Evolutionary conservation across 2,888 invertebrate genomes (phyloP).

Genomic region (Tachina fera): DNA sequence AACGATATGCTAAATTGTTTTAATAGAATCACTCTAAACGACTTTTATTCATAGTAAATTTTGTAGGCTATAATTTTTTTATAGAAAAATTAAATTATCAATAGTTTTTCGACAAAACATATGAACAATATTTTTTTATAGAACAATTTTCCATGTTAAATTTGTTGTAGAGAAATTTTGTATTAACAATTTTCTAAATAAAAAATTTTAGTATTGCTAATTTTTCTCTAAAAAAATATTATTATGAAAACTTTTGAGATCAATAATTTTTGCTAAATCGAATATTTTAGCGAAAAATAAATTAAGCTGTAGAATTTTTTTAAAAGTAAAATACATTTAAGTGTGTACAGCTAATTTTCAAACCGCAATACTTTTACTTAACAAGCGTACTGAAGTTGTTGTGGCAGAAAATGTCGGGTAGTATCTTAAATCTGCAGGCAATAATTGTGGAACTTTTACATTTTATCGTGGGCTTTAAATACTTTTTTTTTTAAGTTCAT

Average conservation of each 20-base stretch:
- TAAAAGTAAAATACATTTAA: too few relatives aligned
- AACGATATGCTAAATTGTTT: too few relatives aligned
- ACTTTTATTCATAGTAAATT: too few relatives aligned
- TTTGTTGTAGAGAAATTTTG: background rate
- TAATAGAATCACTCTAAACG: too few relatives aligned
- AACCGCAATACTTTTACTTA: too few relatives aligned
- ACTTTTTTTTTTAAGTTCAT: slow-evolving; percentile 43
- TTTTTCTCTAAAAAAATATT: background rate
- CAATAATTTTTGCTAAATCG: background rate
- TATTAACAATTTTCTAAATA: background rate
- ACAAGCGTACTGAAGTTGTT: too few relatives aligned
- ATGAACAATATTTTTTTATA: background rate
- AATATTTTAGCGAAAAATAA: background rate
- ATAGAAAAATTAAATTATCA: background rate
- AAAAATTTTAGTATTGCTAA: background rate
- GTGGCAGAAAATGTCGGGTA: background rate
- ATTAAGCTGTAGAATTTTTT: background rate
- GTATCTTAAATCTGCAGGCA: background rate
- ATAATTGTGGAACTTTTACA: slow-evolving; percentile 4
- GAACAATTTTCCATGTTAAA: background rate
- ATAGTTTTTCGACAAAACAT: background rate
- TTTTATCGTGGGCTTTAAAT: slow-evolving; percentile 16
- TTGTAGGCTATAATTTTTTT: background rate
- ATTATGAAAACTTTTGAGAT: background rate
- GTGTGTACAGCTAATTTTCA: too few relatives aligned